A percentile compares a stretch with the other conserved stretches of the same genome.
phyloP scores from a whole-genome alignment of 2,797 vertebrate genomes.

The Potorous gilbertii region DNA sequence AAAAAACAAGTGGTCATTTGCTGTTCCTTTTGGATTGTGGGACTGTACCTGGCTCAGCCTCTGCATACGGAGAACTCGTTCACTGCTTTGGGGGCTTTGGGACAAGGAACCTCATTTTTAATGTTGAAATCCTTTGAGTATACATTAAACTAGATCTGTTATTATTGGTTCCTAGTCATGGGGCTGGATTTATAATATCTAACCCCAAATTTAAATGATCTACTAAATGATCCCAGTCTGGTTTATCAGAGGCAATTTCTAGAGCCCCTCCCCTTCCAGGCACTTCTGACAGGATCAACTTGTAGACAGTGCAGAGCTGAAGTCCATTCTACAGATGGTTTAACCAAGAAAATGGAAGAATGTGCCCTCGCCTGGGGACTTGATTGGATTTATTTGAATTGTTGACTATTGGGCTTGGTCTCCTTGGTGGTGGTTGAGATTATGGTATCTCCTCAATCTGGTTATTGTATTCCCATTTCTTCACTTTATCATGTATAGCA shows the following conservation, averaged over 20 bases:
- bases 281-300: constrained; percentile 74
- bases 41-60: constrained; percentile 21
- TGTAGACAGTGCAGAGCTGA: constrained; percentile 77
- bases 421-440: constrained; percentile 73
- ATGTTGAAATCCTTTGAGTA: constrained; percentile 14
- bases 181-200: constrained; percentile 51
- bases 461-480: constrained; percentile 71
- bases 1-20: neutral
- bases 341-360: constrained; percentile 79
- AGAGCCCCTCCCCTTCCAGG: constrained; percentile 77
- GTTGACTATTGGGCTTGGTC: constrained; percentile 69
- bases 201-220: constrained; percentile 51
- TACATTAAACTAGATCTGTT: constrained; percentile 45
- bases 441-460: constrained; percentile 59
- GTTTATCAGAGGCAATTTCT: constrained; percentile 71
- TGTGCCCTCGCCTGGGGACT: constrained; percentile 69
- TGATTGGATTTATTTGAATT: constrained; percentile 70
- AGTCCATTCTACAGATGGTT: constrained; percentile 72
- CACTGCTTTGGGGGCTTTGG: constrained; percentile 50
- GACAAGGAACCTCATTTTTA: constrained; percentile 53
- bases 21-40: constrained; percentile 39
- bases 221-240: constrained; percentile 45
- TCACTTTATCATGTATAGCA: constrained; percentile 75
- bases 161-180: constrained; percentile 43
- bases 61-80: constrained; percentile 15